Conservation (phyloP, 2,113 vertebrate species). For the Capreolus pygargus region DNA sequence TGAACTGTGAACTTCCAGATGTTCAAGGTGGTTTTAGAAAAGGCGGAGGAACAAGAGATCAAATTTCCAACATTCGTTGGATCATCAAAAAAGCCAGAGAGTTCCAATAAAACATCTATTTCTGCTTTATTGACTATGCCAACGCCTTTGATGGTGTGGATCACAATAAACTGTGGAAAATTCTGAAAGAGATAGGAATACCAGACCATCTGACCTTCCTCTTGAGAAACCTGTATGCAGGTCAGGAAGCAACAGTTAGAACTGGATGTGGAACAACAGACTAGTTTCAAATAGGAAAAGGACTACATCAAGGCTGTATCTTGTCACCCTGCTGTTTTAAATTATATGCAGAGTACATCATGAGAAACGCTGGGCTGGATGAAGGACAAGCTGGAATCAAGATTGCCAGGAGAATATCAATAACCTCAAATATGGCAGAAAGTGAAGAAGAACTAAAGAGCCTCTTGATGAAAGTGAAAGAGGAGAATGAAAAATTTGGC, state of each 20-base stretch:
- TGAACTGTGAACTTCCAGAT: fast-evolving
- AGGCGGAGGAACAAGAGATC: not conserved
- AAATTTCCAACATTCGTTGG: not conserved
- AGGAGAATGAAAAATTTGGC: not conserved
- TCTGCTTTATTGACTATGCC: not conserved
- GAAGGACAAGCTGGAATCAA: not conserved
- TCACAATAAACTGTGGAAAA: not conserved
- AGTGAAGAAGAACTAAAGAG: not conserved
- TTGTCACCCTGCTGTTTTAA: not conserved
- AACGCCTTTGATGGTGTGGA: not conserved
- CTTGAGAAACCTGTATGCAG: not conserved
- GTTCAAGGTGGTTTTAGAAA: not conserved
- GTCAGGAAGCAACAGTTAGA: not conserved
- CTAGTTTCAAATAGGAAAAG: not conserved
- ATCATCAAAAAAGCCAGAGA: not conserved
- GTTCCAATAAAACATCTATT: not conserved
- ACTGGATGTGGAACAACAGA: not conserved
- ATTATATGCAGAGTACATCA: not conserved
- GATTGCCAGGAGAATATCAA: not conserved
- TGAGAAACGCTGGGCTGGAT: not conserved
- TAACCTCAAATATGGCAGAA: not conserved
- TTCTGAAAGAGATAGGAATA: not conserved
- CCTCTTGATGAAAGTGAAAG: not conserved
- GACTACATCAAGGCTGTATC: not conserved
- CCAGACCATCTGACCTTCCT: not conserved